Conservation (phyloP, 64 coral and sea anemone genomes). For the Pachyseris speciosa region DNA sequence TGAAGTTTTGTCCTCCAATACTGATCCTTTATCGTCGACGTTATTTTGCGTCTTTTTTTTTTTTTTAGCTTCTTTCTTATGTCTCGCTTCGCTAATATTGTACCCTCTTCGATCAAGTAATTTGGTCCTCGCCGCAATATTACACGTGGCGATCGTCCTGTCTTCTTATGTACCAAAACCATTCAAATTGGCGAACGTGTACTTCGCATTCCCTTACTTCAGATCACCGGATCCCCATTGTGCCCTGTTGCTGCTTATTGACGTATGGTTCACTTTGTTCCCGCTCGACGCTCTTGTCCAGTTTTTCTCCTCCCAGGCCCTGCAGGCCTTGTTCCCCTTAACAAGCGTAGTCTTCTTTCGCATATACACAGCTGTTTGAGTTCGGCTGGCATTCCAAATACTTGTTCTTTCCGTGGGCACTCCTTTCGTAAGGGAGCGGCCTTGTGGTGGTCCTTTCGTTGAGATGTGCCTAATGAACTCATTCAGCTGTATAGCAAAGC, state of each 20-base stretch:
- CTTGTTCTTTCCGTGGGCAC: too few species aligned
- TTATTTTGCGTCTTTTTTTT: not conserved
- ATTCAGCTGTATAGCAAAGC: too few species aligned
- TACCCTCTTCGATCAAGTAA: not conserved
- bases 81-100: not conserved
- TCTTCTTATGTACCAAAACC: not conserved
- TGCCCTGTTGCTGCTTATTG: not conserved
- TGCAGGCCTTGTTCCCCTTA: too few species aligned
- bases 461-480: too few species aligned
- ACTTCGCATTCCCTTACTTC: not conserved
- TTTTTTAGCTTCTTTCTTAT: conserved; percentile 33
- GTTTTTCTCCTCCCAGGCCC: too few species aligned
- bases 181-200: not conserved
- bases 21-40: not conserved
- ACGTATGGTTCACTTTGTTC: too few species aligned
- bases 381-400: too few species aligned
- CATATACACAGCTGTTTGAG: too few species aligned
- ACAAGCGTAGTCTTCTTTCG: too few species aligned
- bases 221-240: not conserved
- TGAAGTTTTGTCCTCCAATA: not conserved
- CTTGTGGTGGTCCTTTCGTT: too few species aligned
- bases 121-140: not conserved
- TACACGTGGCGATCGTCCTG: not conserved
- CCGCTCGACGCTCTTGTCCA: too few species aligned
- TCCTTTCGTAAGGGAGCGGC: too few species aligned